phyloP scores from a whole-genome alignment of 2,113 vertebrate genomes.

The Bombycilla garrulus region DNA sequence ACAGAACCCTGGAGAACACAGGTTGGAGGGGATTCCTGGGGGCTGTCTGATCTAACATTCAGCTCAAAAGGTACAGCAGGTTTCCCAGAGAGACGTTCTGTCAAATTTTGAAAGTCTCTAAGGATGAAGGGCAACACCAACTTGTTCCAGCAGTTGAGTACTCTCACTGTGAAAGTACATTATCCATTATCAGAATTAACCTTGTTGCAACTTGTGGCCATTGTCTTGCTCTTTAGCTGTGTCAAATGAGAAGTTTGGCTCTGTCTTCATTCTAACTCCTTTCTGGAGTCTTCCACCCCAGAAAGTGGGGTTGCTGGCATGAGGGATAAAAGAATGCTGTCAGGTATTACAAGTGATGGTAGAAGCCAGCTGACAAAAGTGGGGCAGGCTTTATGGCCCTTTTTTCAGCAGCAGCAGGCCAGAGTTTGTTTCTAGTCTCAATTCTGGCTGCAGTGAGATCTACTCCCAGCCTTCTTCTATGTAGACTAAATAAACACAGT shows the following conservation, averaged over 20 bases:
- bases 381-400: not conserved
- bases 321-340: not conserved
- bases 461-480: not conserved
- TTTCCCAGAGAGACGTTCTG: not conserved
- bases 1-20: not conserved
- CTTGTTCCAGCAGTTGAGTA: not conserved
- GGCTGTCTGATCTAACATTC: accelerated
- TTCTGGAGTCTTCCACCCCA: not conserved
- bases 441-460: not conserved
- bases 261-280: not conserved
- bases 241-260: not conserved
- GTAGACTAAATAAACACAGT: not conserved
- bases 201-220: not conserved
- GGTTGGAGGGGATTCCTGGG: not conserved
- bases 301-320: not conserved
- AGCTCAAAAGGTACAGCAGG: not conserved
- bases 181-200: not conserved
- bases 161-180: not conserved
- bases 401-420: not conserved
- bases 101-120: not conserved
- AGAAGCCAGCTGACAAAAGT: not conserved
- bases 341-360: not conserved
- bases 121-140: not conserved
- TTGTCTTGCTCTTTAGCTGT: not conserved
- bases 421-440: not conserved